A percentile compares a stretch with the other conserved stretches of the same genome.
Conservation (phyloP, 2,888 invertebrate genomes). For the Andricus curvator region DNA sequence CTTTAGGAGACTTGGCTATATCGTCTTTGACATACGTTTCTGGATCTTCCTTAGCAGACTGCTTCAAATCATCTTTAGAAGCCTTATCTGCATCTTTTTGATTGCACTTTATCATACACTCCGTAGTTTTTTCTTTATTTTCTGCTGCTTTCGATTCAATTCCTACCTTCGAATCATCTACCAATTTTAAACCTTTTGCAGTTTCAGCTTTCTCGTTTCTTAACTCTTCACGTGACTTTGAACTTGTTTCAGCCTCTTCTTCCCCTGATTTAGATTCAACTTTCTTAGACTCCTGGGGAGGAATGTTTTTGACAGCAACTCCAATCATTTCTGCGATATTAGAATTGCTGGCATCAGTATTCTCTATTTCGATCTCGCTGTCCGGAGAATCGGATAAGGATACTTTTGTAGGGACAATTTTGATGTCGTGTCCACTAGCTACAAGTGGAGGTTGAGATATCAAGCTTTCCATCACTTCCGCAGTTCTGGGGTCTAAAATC, state of each 20-base stretch:
- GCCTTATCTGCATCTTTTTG: slow-evolving; percentile 5
- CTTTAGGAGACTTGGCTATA: too few relatives aligned
- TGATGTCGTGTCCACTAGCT: slow-evolving; percentile 72
- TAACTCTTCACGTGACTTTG: background rate
- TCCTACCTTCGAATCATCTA: background rate
- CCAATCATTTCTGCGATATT: slow-evolving; percentile 81
- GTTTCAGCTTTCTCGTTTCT: background rate
- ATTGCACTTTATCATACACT: slow-evolving; percentile 2
- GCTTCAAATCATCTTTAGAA: too few relatives aligned
- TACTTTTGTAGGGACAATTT: slow-evolving; percentile 77
- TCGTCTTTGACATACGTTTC: too few relatives aligned
- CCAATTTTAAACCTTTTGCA: background rate
- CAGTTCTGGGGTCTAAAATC: slow-evolving; percentile 54
- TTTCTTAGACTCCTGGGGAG: slow-evolving; percentile 28
- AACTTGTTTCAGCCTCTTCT: slow-evolving; percentile 46
- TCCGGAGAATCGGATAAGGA: slow-evolving; percentile 78
- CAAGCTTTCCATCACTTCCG: slow-evolving; percentile 57
- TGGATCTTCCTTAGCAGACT: too few relatives aligned
- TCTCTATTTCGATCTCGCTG: slow-evolving; percentile 80
- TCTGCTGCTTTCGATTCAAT: background rate
- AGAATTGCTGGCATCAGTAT: slow-evolving; percentile 80
- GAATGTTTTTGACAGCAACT: slow-evolving; percentile 51
- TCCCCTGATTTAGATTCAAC: slow-evolving; percentile 12
- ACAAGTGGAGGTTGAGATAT: slow-evolving; percentile 57
- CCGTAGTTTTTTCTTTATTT: background rate